Conservation (phyloP, 2,888 invertebrate genomes). For the Diplazon laetatorius region DNA sequence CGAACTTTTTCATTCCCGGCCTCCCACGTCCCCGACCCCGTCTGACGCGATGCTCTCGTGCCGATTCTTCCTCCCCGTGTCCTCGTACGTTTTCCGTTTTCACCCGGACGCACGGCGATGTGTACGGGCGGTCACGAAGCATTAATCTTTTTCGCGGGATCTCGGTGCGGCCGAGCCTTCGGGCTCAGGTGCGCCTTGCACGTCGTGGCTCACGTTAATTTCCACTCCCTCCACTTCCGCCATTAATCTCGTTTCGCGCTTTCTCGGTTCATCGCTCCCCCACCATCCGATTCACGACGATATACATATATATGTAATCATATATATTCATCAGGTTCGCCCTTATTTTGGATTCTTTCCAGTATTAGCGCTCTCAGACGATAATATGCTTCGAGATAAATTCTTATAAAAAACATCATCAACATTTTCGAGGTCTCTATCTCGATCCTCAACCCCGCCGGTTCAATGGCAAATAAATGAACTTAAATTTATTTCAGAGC, state of each 20-base stretch:
- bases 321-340: neutral
- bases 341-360: neutral
- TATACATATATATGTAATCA: neutral
- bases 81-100: neutral
- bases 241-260: neutral
- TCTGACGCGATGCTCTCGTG: too few species aligned
- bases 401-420: too few species aligned
- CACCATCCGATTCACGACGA: neutral
- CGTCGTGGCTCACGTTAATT: conserved; percentile 28
- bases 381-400: too few species aligned
- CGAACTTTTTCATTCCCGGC: too few species aligned
- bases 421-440: too few species aligned
- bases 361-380: neutral
- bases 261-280: neutral
- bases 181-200: neutral
- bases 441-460: too few species aligned
- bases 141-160: conserved; percentile 22
- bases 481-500: too few species aligned
- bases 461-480: too few species aligned
- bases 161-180: conserved; percentile 5
- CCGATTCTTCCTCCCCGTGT: neutral
- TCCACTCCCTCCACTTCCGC: conserved; percentile 11
- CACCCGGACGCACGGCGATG: conserved; percentile 26
- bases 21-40: too few species aligned
- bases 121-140: conserved; percentile 14